Evolutionary conservation across 64 coral and sea anemone species (phyloP), one percentile per base, ranked within the genome.

Genomic region (Actinia equina): DNA sequence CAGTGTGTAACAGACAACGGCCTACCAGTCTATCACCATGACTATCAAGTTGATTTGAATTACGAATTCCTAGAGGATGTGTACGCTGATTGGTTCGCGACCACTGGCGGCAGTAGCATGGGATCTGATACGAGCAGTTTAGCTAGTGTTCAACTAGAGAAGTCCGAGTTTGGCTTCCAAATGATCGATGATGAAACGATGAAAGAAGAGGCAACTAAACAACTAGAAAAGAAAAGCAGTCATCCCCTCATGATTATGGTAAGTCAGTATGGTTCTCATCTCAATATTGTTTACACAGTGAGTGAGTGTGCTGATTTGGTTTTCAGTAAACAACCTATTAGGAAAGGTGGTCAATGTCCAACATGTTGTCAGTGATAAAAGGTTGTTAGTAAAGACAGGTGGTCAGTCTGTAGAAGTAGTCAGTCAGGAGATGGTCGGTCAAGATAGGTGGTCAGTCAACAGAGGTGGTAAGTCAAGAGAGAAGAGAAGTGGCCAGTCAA

Each of bases 191-290:
- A 82, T 6, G 80, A 83, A 86, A 43, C 51, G 27, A 27, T 8
- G 5, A 23, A 44, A 17, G 84, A 71, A 16, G 84, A 90, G 30
- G 85, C 80, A 7, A 77, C 85, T 46, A 25, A 81, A 4, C 87
- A 86, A 57, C 74, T 98, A 59, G 96, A 98, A 86, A 87, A 81
- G 44, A 98, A 98, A 67, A 82, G 87, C 10, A 91, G 79, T 17
- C 96, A 98, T 79, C 96, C 96, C 22, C 88, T 98, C 13, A 91
- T 98, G 91, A 89, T 98, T 17, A 98, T 98, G 96, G 96, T 98
- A 87, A 85, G 78, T 41, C 69, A 41, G 7, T 26, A n/a, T 20
- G 22, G 4, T 6, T 25, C 22, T 37, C 19, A 23, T 23, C 19
- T 22, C 20, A 69, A 0, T 22, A 2, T 20, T n/a, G 63, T 22